These are phyloP conservation scores for Campoplex nolae DNA, from an alignment of 2,888 invertebrate species.

Conservation along the genomic window DNA sequence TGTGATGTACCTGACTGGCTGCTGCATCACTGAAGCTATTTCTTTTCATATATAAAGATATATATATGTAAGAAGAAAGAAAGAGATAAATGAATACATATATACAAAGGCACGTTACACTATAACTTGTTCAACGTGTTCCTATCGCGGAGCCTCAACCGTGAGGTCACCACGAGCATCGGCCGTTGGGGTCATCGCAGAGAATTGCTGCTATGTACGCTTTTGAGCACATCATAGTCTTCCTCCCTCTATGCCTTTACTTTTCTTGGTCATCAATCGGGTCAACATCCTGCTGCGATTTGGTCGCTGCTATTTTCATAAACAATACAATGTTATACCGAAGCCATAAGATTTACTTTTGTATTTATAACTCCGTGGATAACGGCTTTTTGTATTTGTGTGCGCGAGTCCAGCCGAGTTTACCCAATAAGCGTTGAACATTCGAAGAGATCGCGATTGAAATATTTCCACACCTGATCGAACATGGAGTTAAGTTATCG, in stretches of 20 bases:
- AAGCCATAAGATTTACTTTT: constrained; percentile 40
- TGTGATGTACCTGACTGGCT: constrained; percentile 56
- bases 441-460: constrained; percentile 38
- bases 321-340: constrained; percentile 46
- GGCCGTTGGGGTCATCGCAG: constrained; percentile 75
- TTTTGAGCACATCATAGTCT: constrained; percentile 45
- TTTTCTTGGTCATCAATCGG: constrained; percentile 69
- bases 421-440: constrained; percentile 40
- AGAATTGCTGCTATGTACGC: constrained; percentile 72
- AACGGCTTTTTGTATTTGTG: too few species aligned
- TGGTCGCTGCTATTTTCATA: constrained; percentile 69
- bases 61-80: neutral
- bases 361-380: neutral
- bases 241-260: constrained; percentile 33
- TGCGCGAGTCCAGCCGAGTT: neutral
- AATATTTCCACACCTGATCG: constrained; percentile 53
- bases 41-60: constrained; percentile 30
- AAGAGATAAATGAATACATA: neutral
- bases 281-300: constrained; percentile 77
- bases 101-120: constrained; percentile 49
- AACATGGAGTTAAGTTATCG: constrained; percentile 32
- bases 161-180: constrained; percentile 80
- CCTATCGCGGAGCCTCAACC: constrained; percentile 69
- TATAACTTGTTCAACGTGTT: constrained; percentile 81
- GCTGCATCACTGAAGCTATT: constrained; percentile 46